Base-by-base conservation (phyloP, 2,797 vertebrate genomes). In the Paramormyrops hopkinsi region DNA sequence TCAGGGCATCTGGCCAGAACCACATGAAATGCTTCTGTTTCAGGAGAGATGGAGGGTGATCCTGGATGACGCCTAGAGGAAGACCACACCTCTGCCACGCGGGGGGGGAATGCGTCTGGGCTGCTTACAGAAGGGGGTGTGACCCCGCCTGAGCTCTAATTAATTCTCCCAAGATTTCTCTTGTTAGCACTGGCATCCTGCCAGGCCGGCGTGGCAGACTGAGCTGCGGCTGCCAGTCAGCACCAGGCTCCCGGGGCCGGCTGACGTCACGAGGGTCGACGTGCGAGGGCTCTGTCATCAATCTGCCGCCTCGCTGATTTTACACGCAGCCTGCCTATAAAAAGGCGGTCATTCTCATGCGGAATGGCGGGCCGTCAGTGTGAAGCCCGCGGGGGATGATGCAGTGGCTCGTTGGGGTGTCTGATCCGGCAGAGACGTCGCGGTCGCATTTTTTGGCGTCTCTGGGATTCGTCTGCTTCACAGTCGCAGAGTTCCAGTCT, bases 121-220 rank as follows among this genome's bases (percentile, higher is more conserved):
- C 54, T 22, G 33, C 56, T 65, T 65, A 88, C 54, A 88, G 37
- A 22, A 44, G 37, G 41, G 86, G 56, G 56, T 2, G 19, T 48
- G 86, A 65, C 86, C 86, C 22, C 4, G 29, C 37, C 37, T 11
- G 29, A 19, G 86, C 86, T 37, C n/a, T 88, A 88, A 88, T 44
- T 65, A 65, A 88, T 65, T 65, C 37, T 46, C 59, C 59, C 37
- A 87, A 87, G 41, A 69, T 65, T 41, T 65, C 59, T 37, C 87
- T 88, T 29, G 56, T 65, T 65, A 88, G 41, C 44, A 33, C 41
- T 65, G 87, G 87, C 87, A 29, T 65, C 56, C 87, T 59, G 25
- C 37, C 86, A 12, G 33, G 29, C 54, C 50, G 22, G 22, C 2
- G 83, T 51, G 83, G 48, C 83, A 85, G 83, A 50, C 83, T 29